Evolutionary conservation across 2,888 invertebrate species (phyloP).

Genomic region (Drosophila rubida): DNA sequence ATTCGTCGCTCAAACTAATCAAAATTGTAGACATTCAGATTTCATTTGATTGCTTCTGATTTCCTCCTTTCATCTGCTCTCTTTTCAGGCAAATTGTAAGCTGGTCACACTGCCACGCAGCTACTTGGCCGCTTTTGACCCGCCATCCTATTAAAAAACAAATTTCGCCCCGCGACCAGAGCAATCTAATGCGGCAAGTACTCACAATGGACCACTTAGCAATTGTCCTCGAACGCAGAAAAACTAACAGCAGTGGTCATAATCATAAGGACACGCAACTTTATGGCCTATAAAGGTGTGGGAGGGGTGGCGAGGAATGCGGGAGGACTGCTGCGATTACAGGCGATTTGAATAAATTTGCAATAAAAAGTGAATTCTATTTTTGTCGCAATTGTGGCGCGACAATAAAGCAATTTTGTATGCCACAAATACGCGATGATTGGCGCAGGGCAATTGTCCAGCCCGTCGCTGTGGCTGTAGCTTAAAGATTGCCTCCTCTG

Average conservation of each 20-base stretch:
- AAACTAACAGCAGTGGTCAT: constrained; percentile 46
- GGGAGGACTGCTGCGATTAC: constrained; percentile 65
- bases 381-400: constrained; percentile 60
- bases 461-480: constrained; percentile 49
- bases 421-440: constrained; percentile 40
- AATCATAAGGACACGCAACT: constrained; percentile 60
- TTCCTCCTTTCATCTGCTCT: background rate
- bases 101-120: constrained; percentile 4
- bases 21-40: too few relatives aligned
- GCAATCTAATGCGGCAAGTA: constrained; percentile 50
- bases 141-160: constrained; percentile 40
- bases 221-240: constrained; percentile 32
- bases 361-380: constrained; percentile 74
- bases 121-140: constrained; percentile 27
- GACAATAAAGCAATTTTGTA: constrained; percentile 81
- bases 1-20: too few relatives aligned
- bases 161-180: constrained; percentile 34
- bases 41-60: background rate
- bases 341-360: constrained; percentile 80
- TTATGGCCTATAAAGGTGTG: constrained; percentile 53
- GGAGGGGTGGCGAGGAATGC: constrained; percentile 3
- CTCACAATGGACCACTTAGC: constrained; percentile 73
- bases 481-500: constrained; percentile 69
- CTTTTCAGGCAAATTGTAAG: background rate
- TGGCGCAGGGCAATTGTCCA: constrained; percentile 70